Evolutionary conservation across 2,797 vertebrate species (phyloP).

Genomic region (Petrocephalus sullivani): DNA sequence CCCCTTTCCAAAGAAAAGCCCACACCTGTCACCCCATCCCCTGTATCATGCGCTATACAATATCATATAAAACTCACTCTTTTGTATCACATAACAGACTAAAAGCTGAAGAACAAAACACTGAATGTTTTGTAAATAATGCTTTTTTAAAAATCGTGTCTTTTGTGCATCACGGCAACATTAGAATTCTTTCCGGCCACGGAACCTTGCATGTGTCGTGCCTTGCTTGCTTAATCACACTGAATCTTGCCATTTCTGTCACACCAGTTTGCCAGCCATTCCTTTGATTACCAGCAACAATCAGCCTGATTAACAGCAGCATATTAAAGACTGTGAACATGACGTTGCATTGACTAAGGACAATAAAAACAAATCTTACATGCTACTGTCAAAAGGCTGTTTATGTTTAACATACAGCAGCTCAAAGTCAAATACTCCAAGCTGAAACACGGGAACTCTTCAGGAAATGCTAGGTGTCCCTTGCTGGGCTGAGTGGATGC

Average conservation of each 20-base stretch:
- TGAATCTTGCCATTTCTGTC: background rate
- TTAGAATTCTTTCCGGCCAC: background rate
- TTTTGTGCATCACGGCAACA: background rate
- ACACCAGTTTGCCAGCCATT: background rate
- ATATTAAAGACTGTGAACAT: background rate
- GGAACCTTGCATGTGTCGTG: background rate
- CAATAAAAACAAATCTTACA: background rate
- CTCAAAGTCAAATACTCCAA: background rate
- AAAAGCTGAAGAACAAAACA: background rate
- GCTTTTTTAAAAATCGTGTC: background rate
- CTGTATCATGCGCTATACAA: background rate
- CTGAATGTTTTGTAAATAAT: background rate
- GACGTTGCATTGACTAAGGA: background rate
- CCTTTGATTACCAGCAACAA: background rate
- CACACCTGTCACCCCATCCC: background rate
- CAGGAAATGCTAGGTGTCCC: background rate
- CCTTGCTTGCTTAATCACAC: background rate
- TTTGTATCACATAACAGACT: background rate
- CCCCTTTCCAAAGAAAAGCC: background rate
- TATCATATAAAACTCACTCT: background rate
- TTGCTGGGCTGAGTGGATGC: background rate
- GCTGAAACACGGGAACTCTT: background rate
- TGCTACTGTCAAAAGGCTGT: background rate
- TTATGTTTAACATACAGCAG: background rate
- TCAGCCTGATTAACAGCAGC: slow-evolving; percentile 3